A percentile compares a stretch with the other conserved stretches of the same genome.
These are phyloP conservation scores for Apoda limacodes DNA, from an alignment of 2,888 invertebrate genomes.

Conservation along the genomic window DNA sequence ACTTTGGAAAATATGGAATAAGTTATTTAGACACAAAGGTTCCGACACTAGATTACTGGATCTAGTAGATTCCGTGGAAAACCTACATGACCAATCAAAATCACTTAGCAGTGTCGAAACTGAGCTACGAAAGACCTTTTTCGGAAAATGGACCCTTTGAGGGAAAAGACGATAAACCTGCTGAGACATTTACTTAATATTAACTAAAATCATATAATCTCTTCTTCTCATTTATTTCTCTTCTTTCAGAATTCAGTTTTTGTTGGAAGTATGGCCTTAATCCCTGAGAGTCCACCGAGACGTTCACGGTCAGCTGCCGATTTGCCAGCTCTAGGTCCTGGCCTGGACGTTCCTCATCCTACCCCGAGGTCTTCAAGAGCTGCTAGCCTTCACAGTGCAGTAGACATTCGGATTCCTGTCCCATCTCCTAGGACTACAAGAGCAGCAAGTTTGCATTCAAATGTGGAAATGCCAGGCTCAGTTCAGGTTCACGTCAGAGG, in stretches of 20 bases:
- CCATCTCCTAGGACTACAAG: conserved; percentile 53
- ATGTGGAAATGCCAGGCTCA: conserved; percentile 49
- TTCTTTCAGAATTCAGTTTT: conserved; percentile 85
- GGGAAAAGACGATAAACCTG: too few relatives aligned
- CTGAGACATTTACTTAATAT: too few relatives aligned
- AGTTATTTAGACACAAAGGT: too few relatives aligned
- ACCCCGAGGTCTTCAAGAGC: conserved; percentile 54
- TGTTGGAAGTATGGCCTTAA: conserved; percentile 78
- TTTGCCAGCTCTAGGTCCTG: conserved; percentile 77
- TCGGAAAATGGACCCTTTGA: too few relatives aligned
- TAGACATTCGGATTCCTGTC: conserved; percentile 45
- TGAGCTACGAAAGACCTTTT: too few relatives aligned
- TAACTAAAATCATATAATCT: too few relatives aligned
- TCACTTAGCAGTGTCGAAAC: too few relatives aligned
- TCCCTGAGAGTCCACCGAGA: conserved; percentile 77
- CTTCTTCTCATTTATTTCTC: too few relatives aligned
- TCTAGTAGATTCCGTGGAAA: too few relatives aligned
- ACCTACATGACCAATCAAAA: too few relatives aligned
- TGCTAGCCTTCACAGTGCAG: conserved; percentile 56
- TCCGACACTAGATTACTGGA: too few relatives aligned
- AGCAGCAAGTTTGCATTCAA: conserved; percentile 54
- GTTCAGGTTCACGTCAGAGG: conserved; percentile 57
- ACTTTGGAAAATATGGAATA: too few relatives aligned
- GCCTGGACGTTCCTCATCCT: conserved; percentile 46
- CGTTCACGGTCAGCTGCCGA: conserved; percentile 88